Conservation (phyloP, 2,113 vertebrate genomes). For the Laticauda laticaudata region DNA sequence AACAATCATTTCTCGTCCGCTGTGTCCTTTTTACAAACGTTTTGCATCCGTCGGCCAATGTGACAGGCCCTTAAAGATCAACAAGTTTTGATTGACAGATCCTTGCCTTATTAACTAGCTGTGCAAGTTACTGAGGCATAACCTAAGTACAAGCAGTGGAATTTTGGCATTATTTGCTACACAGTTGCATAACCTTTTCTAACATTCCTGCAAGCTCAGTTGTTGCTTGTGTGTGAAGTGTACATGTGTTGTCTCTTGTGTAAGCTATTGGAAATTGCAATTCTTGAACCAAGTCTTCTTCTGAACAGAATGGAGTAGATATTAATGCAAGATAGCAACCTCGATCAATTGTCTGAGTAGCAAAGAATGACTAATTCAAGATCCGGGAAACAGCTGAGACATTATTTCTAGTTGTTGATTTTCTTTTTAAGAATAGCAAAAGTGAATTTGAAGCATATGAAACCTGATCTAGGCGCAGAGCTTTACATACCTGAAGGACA, state of each 20-base stretch:
- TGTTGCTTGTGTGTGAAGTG: slow-evolving; percentile 19
- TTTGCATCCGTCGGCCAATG: too few relatives aligned
- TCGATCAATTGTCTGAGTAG: not conserved
- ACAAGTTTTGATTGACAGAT: slow-evolving; percentile 67
- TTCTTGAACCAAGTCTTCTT: not conserved
- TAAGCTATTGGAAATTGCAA: not conserved
- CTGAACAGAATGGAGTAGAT: not conserved
- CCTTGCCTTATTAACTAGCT: slow-evolving; percentile 68
- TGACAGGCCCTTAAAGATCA: not conserved
- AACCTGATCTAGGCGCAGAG: slow-evolving; percentile 41
- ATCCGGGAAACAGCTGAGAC: slow-evolving; percentile 4
- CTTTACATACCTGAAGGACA: slow-evolving; percentile 36
- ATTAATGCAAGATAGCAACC: not conserved
- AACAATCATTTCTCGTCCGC: too few relatives aligned
- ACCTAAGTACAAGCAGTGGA: slow-evolving; percentile 64
- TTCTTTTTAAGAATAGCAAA: not conserved
- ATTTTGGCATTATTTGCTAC: slow-evolving; percentile 66
- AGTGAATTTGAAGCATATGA: slow-evolving; percentile 41
- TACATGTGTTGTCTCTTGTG: not conserved
- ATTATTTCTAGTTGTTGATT: slow-evolving; percentile 27
- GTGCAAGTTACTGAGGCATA: slow-evolving; percentile 66
- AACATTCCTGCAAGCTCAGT: slow-evolving; percentile 35
- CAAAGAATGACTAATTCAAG: not conserved
- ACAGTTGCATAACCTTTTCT: slow-evolving; percentile 45
- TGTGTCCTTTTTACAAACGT: too few relatives aligned